A percentile compares a stretch with the other conserved stretches of the same genome.
phyloP scores from a whole-genome alignment of 1,140 invertebrate genomes.

The Matsumurasca onukii region DNA sequence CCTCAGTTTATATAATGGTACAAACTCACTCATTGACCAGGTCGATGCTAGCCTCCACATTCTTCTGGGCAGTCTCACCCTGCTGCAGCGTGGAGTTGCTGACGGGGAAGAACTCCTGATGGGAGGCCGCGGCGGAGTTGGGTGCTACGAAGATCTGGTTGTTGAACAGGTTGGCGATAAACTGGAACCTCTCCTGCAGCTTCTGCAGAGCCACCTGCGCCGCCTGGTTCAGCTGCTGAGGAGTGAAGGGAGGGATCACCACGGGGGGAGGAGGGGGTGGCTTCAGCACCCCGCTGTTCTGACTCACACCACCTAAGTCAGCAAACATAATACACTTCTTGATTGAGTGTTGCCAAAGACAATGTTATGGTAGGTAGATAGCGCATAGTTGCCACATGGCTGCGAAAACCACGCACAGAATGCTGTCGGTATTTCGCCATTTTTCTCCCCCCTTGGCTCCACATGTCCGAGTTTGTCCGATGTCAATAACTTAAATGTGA shows the following conservation, averaged over 20 bases:
- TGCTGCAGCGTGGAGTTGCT: constrained; percentile 47
- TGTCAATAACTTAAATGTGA: too few relatives aligned
- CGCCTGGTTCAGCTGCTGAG: constrained; percentile 44
- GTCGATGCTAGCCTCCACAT: constrained; percentile 47
- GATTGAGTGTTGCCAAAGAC: too few relatives aligned
- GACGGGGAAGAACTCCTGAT: constrained; percentile 52
- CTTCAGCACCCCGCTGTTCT: constrained; percentile 44
- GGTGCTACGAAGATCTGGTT: constrained; percentile 46
- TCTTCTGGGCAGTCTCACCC: constrained; percentile 48
- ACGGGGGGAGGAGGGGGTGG: constrained; percentile 47
- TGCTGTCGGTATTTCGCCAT: too few relatives aligned
- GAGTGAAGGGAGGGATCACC: constrained; percentile 44
- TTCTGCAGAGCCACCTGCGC: constrained; percentile 41
- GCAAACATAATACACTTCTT: too few relatives aligned
- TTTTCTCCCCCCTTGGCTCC: too few relatives aligned
- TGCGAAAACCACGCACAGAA: too few relatives aligned
- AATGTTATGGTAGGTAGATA: too few relatives aligned
- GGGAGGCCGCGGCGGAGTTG: constrained; percentile 46
- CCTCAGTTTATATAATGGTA: too few relatives aligned
- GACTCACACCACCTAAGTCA: constrained; percentile 21
- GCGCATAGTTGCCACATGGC: too few relatives aligned
- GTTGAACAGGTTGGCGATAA: constrained; percentile 42
- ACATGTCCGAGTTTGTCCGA: too few relatives aligned
- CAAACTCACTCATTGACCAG: constrained; percentile 50
- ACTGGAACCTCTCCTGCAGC: constrained; percentile 41